These are phyloP conservation scores for Cyclophora punctaria DNA, from an alignment of 2,888 invertebrate species.

Conservation along the genomic window DNA sequence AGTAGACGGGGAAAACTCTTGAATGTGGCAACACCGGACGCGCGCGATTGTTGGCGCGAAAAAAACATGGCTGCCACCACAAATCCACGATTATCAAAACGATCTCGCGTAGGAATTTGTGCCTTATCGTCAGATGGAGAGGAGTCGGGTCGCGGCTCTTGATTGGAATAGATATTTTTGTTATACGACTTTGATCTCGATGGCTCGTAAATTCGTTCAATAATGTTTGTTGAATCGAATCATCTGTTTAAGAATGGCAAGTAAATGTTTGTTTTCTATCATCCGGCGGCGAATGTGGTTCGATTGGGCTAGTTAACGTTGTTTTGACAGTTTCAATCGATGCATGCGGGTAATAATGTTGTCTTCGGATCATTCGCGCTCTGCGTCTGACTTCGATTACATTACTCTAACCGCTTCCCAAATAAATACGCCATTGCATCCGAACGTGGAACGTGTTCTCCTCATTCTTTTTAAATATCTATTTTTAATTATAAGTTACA, in stretches of 20 bases:
- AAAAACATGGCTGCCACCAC: conserved; percentile 47
- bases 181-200: conserved; percentile 58
- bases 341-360: conserved; percentile 52
- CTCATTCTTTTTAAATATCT: no score
- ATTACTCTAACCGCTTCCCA: conserved; percentile 27
- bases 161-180: conserved; percentile 45
- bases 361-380: conserved; percentile 48
- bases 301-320: conserved; percentile 62
- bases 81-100: conserved; percentile 33
- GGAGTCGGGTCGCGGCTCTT: conserved; percentile 26
- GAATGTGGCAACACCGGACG: conserved; percentile 44
- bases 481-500: no score
- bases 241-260: conserved; percentile 60
- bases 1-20: conserved; percentile 41
- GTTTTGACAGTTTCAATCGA: conserved; percentile 70
- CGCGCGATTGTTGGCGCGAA: conserved; percentile 44
- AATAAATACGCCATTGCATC: conserved; percentile 4
- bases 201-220: conserved; percentile 57
- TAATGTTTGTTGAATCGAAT: conserved; percentile 63
- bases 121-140: conserved; percentile 33
- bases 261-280: conserved; percentile 71
- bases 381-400: conserved; percentile 37
- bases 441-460: no score
- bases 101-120: conserved; percentile 38
- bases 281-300: conserved; percentile 63